Evolutionary conservation across 64 coral and sea anemone genomes (phyloP).

Genomic region (Stichodactyla helianthus): DNA sequence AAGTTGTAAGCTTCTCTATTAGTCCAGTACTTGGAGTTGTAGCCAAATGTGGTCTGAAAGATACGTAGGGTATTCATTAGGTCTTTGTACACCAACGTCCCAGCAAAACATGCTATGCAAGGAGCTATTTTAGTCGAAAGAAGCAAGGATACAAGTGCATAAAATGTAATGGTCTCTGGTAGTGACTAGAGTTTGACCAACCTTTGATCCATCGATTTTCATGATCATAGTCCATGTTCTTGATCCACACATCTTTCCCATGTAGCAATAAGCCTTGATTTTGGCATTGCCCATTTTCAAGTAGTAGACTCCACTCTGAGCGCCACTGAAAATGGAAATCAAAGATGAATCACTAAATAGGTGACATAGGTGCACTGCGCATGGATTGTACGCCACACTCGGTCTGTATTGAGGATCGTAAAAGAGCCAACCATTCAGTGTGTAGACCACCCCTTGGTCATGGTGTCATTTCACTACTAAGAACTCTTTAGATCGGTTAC

Average conservation of each 20-base stretch:
- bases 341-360: background rate
- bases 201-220: constrained; percentile 12
- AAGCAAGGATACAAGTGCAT: too few species aligned
- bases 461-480: too few species aligned
- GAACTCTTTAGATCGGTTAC: too few species aligned
- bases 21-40: constrained; percentile 30
- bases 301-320: constrained; percentile 15
- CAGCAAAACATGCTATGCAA: too few species aligned
- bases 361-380: too few species aligned
- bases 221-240: constrained; percentile 16
- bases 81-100: too few species aligned
- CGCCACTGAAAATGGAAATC: background rate
- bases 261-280: constrained; percentile 3
- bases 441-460: too few species aligned
- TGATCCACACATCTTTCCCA: constrained; percentile 10
- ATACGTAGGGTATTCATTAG: background rate
- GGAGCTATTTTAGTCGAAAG: too few species aligned
- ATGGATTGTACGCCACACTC: too few species aligned
- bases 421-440: too few species aligned
- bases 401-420: too few species aligned
- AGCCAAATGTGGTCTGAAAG: constrained; percentile 39
- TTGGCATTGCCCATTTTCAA: background rate
- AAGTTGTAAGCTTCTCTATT: constrained; percentile 6
- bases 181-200: background rate
- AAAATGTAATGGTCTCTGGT: too few species aligned